Conservation (phyloP, 2,888 invertebrate species). For the Odontothrips loti region DNA sequence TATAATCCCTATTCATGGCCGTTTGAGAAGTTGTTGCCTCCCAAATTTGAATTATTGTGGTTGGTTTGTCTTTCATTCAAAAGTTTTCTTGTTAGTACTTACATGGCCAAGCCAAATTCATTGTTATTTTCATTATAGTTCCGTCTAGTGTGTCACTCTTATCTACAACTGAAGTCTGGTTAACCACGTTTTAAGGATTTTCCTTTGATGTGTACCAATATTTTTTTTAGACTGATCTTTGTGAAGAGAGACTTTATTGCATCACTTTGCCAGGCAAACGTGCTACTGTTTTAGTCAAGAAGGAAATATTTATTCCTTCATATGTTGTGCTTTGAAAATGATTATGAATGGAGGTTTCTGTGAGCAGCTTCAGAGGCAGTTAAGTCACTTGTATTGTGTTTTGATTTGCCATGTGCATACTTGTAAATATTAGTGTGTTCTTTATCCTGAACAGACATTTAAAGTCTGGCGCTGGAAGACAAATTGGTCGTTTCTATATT, state of each 20-base stretch:
- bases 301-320: background rate
- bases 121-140: background rate
- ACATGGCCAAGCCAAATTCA: constrained; percentile 9
- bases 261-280: background rate
- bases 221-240: background rate
- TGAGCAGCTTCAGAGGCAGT: background rate
- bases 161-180: background rate
- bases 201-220: background rate
- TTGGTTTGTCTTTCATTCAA: background rate
- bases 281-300: background rate
- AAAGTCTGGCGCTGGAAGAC: background rate
- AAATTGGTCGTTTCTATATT: background rate
- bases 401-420: background rate
- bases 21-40: background rate
- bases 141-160: background rate
- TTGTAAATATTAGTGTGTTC: background rate
- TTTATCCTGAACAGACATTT: background rate
- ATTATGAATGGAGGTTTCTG: background rate
- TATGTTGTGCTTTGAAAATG: background rate
- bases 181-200: too few relatives aligned
- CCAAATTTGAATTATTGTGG: background rate
- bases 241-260: background rate
- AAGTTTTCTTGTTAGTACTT: background rate
- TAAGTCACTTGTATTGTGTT: background rate
- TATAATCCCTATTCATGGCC: background rate